Conservation (phyloP, 1,140 invertebrate species). For the Bombus breviceps region DNA sequence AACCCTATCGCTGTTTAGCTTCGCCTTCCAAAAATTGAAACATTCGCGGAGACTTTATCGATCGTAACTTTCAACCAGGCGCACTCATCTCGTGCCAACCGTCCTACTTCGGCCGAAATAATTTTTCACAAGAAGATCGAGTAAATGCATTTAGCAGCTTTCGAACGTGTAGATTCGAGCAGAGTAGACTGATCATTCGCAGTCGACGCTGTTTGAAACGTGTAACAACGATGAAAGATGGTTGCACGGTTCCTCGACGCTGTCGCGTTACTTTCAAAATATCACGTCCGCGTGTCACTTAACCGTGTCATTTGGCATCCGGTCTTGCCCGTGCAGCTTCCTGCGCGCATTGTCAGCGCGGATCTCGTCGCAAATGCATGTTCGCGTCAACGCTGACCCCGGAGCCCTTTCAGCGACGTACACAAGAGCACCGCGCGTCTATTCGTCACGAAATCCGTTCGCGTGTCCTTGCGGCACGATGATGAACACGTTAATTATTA, state of each 20-base stretch:
- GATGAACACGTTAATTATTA: slow-evolving; percentile 73
- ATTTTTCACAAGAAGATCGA: no score
- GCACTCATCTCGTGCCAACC: neutral
- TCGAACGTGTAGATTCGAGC: neutral
- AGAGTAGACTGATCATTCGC: neutral
- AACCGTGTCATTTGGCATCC: neutral
- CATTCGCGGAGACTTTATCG: neutral
- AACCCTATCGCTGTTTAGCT: neutral
- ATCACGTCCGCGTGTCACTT: neutral
- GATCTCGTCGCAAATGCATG: slow-evolving; percentile 20
- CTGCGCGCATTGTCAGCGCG: slow-evolving; percentile 24
- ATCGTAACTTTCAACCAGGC: neutral
- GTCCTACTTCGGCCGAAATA: neutral
- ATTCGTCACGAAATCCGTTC: slow-evolving; percentile 65
- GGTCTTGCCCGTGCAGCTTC: neutral
- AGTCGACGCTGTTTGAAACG: neutral
- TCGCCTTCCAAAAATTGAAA: neutral
- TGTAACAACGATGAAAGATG: neutral
- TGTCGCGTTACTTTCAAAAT: neutral
- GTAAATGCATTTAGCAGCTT: neutral
- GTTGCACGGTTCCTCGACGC: neutral
- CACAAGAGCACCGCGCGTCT: slow-evolving; percentile 21
- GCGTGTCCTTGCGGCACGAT: slow-evolving; percentile 57
- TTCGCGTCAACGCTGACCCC: slow-evolving; percentile 42
- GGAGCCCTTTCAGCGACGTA: slow-evolving; percentile 57